Evolutionary conservation across 2,797 vertebrate genomes (phyloP).

Genomic region (Spinus pinus): DNA sequence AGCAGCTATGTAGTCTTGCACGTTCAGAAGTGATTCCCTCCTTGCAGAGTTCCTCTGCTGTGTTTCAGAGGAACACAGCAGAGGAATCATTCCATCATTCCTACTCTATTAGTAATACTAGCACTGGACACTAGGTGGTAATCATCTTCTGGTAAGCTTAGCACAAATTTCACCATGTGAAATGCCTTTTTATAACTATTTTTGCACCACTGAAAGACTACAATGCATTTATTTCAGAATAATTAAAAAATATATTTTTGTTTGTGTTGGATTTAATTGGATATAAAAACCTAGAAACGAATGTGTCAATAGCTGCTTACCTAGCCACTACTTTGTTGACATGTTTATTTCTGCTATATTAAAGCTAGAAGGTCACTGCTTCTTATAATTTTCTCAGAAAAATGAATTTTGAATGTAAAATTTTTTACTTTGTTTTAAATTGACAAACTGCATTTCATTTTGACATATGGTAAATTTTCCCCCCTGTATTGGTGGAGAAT

Average conservation of each 20-base stretch:
- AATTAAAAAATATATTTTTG: background rate
- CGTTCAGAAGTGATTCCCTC: background rate
- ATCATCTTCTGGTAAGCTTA: slow-evolving; percentile 5
- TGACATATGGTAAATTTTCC: background rate
- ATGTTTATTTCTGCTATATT: background rate
- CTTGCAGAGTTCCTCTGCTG: background rate
- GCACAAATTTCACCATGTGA: background rate
- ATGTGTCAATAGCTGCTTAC: background rate
- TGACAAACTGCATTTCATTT: background rate
- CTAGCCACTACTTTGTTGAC: background rate
- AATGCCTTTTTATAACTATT: background rate
- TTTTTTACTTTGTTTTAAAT: background rate
- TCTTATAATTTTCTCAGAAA: background rate
- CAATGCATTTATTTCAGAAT: background rate
- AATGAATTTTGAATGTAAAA: background rate
- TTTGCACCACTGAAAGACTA: background rate
- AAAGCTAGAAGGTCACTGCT: background rate
- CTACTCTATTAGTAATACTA: background rate
- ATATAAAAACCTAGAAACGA: background rate
- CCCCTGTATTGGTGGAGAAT: background rate
- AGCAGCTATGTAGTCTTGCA: background rate
- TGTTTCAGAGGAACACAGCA: too few species aligned
- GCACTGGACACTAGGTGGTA: slow-evolving; percentile 32
- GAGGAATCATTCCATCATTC: background rate
- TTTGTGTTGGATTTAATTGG: background rate